Percentiles rank a stretch among this genome's conserved stretches.
Conservation (phyloP, 2,113 vertebrate species). For the Pipra filicauda region DNA sequence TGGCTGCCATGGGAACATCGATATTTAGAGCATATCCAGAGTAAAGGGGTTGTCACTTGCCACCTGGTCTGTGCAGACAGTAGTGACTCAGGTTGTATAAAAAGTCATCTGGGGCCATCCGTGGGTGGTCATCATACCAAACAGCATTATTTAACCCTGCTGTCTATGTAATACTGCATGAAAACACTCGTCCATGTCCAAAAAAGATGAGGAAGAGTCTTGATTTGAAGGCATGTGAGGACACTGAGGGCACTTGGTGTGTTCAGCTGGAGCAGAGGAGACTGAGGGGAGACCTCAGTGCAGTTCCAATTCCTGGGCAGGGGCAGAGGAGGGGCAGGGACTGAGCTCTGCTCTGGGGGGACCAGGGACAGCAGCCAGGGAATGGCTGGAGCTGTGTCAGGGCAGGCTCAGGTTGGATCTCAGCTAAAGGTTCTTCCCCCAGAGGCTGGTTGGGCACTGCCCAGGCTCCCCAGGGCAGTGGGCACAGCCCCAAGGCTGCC, state of each 20-base stretch:
- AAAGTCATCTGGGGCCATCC: conserved; percentile 14
- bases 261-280: neutral
- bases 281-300: neutral
- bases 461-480: neutral
- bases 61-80: neutral
- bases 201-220: neutral
- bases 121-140: conserved; percentile 32
- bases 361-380: neutral
- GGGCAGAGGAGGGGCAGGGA: neutral
- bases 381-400: neutral
- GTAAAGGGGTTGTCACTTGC: neutral
- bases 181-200: neutral
- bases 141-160: conserved; percentile 29
- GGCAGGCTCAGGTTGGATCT: neutral
- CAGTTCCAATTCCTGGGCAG: neutral
- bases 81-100: neutral
- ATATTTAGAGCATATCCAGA: neutral
- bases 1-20: neutral
- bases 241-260: neutral
- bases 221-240: neutral
- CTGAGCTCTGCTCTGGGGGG: neutral
- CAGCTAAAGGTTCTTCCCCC: neutral
- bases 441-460: neutral
- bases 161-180: neutral
- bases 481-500: neutral